A percentile compares a stretch with the other conserved stretches of the same genome.
These are phyloP conservation scores for Trachelus stipa DNA, from an alignment of 2,888 invertebrate species.

Conservation along the genomic window DNA sequence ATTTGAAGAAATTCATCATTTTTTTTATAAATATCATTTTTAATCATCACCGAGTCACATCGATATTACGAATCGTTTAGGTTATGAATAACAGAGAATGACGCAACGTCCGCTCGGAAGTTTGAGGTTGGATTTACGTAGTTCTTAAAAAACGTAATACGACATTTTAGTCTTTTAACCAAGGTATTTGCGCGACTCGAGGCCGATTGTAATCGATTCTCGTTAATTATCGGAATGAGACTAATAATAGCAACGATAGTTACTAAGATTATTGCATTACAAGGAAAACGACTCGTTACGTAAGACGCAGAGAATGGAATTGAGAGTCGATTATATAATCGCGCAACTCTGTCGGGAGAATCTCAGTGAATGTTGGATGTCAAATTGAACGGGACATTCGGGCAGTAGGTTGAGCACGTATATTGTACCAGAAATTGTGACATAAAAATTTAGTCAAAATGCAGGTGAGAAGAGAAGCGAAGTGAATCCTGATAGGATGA, in stretches of 20 bases:
- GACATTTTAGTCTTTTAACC: neutral
- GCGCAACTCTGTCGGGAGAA: neutral
- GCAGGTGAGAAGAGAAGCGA: neutral
- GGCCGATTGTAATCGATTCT: neutral
- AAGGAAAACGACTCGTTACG: slow-evolving; percentile 33
- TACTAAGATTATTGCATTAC: slow-evolving; percentile 15
- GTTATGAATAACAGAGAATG: neutral
- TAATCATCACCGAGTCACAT: too few relatives aligned
- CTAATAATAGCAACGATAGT: neutral
- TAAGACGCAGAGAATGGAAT: slow-evolving; percentile 23
- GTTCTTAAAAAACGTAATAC: neutral
- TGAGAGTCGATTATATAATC: slow-evolving; percentile 27
- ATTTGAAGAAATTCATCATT: too few relatives aligned
- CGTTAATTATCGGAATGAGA: neutral
- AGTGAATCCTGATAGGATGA: neutral
- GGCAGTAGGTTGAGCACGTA: neutral
- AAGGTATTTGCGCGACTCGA: neutral
- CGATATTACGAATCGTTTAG: too few relatives aligned
- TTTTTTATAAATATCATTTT: too few relatives aligned
- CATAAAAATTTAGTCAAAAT: neutral
- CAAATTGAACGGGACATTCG: neutral
- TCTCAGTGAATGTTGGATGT: neutral
- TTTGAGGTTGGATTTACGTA: neutral
- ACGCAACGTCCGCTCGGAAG: neutral
- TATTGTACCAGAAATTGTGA: neutral